These are phyloP conservation scores for Darevskia mixta DNA, from an alignment of 2,797 vertebrate species.

Conservation along the genomic window DNA sequence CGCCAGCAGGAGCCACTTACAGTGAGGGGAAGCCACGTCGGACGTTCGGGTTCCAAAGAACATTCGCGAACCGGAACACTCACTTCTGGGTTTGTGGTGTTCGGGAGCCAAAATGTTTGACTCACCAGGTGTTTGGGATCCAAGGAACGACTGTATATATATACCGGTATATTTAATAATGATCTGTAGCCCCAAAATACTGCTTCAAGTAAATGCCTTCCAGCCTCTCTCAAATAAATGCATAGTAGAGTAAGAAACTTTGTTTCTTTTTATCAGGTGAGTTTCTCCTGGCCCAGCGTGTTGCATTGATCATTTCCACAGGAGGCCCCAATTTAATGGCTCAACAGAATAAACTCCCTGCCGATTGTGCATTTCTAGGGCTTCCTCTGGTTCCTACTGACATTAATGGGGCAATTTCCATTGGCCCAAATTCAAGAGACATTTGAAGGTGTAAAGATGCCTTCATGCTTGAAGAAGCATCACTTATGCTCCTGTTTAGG, in stretches of 20 bases:
- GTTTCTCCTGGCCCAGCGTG: neutral
- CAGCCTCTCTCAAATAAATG: conserved; percentile 8
- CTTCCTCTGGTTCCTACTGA: conserved; percentile 7
- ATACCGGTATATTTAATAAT: neutral
- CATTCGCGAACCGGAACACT: too few species aligned
- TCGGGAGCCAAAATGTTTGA: too few species aligned
- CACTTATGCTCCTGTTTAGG: neutral
- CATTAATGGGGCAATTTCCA: neutral
- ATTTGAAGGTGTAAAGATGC: neutral
- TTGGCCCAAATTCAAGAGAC: conserved; percentile 9
- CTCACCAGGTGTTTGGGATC: too few species aligned
- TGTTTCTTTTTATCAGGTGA: conserved; percentile 3
- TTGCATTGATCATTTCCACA: conserved; percentile 30
- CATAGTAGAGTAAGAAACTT: conserved; percentile 8
- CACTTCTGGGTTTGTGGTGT: too few species aligned
- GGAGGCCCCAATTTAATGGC: conserved; percentile 17
- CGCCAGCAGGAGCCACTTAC: too few species aligned
- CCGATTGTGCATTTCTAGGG: neutral
- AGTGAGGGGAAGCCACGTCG: too few species aligned
- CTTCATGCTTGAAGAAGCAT: conserved; percentile 10
- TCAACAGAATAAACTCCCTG: conserved; percentile 7
- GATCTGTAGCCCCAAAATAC: neutral
- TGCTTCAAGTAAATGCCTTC: conserved; percentile 17
- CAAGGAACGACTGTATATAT: too few species aligned
- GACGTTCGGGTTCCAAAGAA: too few species aligned